Conservation (phyloP, 2,888 invertebrate genomes). For the Stenurella melanura region DNA sequence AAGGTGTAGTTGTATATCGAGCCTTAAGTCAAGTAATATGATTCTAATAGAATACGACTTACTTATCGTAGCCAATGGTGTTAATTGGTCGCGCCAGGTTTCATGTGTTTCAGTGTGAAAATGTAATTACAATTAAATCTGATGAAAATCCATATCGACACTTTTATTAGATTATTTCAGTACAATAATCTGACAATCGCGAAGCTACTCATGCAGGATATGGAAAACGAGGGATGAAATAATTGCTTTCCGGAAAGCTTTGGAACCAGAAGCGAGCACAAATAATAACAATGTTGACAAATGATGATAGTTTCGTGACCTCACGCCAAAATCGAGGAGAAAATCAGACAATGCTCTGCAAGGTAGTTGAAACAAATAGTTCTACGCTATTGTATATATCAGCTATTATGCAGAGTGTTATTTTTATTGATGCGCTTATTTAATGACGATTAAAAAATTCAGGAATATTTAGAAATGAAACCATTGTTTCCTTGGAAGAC, state of each 20-base stretch:
- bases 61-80: too few species aligned
- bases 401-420: not conserved
- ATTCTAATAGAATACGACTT: too few species aligned
- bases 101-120: not conserved
- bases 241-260: constrained; percentile 1
- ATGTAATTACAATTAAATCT: not conserved
- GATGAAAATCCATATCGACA: not conserved
- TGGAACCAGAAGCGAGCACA: not conserved
- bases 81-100: not conserved
- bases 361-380: not conserved
- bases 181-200: not conserved
- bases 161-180: not conserved
- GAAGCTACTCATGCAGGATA: not conserved
- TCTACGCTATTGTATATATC: not conserved
- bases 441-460: not conserved
- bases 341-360: not conserved
- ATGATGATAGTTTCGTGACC: not conserved
- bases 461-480: not conserved
- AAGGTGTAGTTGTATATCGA: too few species aligned
- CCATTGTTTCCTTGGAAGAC: too few species aligned
- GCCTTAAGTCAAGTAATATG: too few species aligned
- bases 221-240: not conserved
- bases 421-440: not conserved
- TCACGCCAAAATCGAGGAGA: not conserved
- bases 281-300: constrained; percentile 3